phyloP scores from a whole-genome alignment of 2,113 vertebrate genomes.

The Notechis scutatus region DNA sequence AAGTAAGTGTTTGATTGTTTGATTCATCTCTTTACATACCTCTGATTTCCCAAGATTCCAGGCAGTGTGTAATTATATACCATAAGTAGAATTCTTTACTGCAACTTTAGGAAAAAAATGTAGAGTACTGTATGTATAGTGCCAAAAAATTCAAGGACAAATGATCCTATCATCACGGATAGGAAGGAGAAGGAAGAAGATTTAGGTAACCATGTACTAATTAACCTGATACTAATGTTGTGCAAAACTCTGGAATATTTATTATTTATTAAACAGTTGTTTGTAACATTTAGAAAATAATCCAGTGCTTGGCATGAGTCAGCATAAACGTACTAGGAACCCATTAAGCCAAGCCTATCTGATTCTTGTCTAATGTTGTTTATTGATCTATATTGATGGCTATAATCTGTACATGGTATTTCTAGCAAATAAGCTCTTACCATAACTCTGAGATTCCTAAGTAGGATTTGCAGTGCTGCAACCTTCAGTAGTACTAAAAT shows the following conservation, averaged over 20 bases:
- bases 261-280: neutral
- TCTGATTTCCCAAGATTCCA: neutral
- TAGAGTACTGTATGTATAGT: neutral
- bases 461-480: neutral
- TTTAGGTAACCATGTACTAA: neutral
- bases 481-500: neutral
- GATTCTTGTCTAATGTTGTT: neutral
- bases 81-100: neutral
- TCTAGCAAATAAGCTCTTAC: neutral
- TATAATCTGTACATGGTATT: neutral
- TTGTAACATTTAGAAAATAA: neutral
- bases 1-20: neutral
- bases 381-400: neutral
- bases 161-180: neutral
- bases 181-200: neutral
- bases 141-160: neutral
- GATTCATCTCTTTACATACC: neutral
- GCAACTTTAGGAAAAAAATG: neutral
- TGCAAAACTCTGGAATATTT: neutral
- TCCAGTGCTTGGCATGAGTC: neutral
- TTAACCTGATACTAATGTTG: neutral
- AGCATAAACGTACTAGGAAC: neutral
- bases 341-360: neutral
- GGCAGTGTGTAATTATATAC: neutral
- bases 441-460: neutral